Conservation (phyloP, 2,113 vertebrate genomes). For the Pelodiscus sinensis region DNA sequence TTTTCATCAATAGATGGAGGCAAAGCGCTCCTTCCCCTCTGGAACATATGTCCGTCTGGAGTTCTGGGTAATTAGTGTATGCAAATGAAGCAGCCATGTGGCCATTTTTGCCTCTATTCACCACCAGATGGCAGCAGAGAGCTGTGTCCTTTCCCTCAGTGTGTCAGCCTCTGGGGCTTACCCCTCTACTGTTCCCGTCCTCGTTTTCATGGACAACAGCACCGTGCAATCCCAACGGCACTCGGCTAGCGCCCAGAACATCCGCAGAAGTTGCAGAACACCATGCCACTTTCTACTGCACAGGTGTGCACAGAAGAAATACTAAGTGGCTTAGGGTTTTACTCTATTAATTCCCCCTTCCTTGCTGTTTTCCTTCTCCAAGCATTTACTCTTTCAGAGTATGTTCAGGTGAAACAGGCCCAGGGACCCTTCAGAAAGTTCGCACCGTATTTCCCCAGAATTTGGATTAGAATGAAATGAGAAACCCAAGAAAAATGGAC, state of each 20-base stretch:
- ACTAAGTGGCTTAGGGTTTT: no score
- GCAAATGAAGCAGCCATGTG: no score
- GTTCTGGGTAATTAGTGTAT: no score
- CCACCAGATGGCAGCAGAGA: no score
- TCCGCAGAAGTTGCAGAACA: neutral
- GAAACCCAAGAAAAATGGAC: no score
- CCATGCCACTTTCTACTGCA: neutral
- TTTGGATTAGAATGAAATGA: no score
- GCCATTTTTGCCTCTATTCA: no score
- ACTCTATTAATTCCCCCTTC: neutral
- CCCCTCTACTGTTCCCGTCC: neutral
- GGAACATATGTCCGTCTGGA: no score
- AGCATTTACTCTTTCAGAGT: neutral
- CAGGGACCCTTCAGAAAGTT: neutral
- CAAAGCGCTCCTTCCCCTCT: neutral
- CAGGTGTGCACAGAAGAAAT: neutral
- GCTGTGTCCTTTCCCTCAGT: no score
- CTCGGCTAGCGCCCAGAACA: neutral
- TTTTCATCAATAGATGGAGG: neutral
- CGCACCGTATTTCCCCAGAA: no score
- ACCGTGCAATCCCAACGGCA: neutral
- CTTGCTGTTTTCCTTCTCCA: neutral
- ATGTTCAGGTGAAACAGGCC: neutral
- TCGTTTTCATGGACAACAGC: neutral
- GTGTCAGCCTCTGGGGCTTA: neutral